Percentiles rank a stretch among this genome's conserved stretches.
phyloP scores from a whole-genome alignment of 1,140 invertebrate genomes.

The Neodiprion fabricii region DNA sequence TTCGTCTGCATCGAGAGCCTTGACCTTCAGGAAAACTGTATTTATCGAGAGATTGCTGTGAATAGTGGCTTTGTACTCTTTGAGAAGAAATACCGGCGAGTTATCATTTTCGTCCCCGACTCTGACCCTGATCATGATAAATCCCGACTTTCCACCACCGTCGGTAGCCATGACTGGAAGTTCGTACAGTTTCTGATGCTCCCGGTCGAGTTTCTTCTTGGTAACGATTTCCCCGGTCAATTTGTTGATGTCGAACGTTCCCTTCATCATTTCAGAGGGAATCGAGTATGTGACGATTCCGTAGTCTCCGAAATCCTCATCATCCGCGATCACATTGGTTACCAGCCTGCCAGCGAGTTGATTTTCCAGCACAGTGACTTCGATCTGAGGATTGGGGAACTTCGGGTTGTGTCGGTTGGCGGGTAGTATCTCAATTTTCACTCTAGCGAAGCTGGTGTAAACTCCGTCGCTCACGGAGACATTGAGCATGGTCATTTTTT shows the following conservation, averaged over 20 bases:
- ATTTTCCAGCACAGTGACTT: slow-evolving; percentile 83
- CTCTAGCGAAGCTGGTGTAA: slow-evolving; percentile 82
- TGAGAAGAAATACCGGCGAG: slow-evolving; percentile 77
- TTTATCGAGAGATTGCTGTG: slow-evolving; percentile 68
- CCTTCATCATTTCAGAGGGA: slow-evolving; percentile 76
- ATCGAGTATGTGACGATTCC: slow-evolving; percentile 83
- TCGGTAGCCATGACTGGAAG: slow-evolving; percentile 87
- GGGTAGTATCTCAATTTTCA: slow-evolving; percentile 81
- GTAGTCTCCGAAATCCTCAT: slow-evolving; percentile 84
- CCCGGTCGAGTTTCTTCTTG: slow-evolving; percentile 79
- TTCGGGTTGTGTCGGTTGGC: slow-evolving; percentile 81
- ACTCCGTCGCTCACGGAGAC: slow-evolving; percentile 92
- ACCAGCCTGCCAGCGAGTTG: slow-evolving; percentile 76
- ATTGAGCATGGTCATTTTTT: slow-evolving; percentile 75
- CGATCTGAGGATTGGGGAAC: slow-evolving; percentile 78
- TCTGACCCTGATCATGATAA: slow-evolving; percentile 78
- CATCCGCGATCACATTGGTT: slow-evolving; percentile 76
- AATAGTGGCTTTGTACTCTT: slow-evolving; percentile 81
- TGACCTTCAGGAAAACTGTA: slow-evolving; percentile 74
- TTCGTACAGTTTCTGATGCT: slow-evolving; percentile 75
- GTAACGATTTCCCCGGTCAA: slow-evolving; percentile 81
- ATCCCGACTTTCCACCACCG: slow-evolving; percentile 81
- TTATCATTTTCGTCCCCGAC: slow-evolving; percentile 91
- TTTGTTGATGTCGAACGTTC: slow-evolving; percentile 81
- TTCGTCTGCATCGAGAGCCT: slow-evolving; percentile 74